Evolutionary conservation across 2,797 vertebrate genomes (phyloP), one percentile per base, ranked within the genome.

Genomic region (Enteromius afrohamiltoni): DNA sequence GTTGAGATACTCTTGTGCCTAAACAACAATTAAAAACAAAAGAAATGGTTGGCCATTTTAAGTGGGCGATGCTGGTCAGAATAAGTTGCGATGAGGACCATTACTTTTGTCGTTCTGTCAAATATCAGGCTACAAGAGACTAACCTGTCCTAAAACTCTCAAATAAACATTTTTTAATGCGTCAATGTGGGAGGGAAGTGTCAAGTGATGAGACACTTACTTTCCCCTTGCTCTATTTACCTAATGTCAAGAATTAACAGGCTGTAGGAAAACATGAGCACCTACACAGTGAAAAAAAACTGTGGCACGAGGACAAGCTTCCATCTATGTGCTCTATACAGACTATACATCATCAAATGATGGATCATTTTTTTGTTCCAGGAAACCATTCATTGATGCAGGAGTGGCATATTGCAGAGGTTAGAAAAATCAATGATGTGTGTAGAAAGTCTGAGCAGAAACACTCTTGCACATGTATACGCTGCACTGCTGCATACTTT

Each of bases 361-460:
- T n/a, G 84, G 87, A 71, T 77, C 3, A 58, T n/a, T 65, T 65
- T 70, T 92, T 88, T 90, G n/a, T 90, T 88, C 87, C 90, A 92
- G 90, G 91, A 93, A 94, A 86, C 87, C 87, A 23, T 87, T 83
- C 82, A 88, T 85, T 60, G 83, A 37, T 83, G 88, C 79, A 73
- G 86, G 23, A 81, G 85, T 1, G 68, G 87, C 83, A 87, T 90
- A 91, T 58, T 85, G 84, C 84, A 68, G 29, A 82, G 23, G 2
- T 51, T 58, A 45, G 49, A 11, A 64, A 88, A 88, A 91, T 91
- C 83, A 82, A 79, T 88, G 89, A 89, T 85, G 88, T 85, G 87
- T 80, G 88, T 86, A 87, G 80, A 78, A 87, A 77, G 68, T 55
- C 60, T 77, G 64, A 55, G 80, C 31, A 77, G 64, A 77, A 77